Percentiles rank a stretch among this genome's conserved stretches.
phyloP scores from a whole-genome alignment of 2,888 invertebrate genomes.

The Scaptomyza tumidula region DNA sequence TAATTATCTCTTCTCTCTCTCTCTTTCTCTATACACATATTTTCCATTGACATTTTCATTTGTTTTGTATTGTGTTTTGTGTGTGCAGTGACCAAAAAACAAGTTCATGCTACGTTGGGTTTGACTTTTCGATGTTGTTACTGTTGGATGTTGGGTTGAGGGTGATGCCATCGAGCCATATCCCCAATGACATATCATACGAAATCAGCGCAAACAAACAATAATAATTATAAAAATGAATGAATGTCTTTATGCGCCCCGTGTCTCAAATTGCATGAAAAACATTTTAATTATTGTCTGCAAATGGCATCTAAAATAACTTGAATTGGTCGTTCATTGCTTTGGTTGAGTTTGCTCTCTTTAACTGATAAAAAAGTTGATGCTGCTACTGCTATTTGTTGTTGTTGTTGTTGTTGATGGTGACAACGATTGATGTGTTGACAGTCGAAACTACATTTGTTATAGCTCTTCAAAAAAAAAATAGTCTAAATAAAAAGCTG shows the following conservation, averaged over 20 bases:
- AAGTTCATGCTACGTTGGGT: conserved; percentile 66
- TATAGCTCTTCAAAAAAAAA: conserved; percentile 40
- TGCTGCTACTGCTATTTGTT: not conserved
- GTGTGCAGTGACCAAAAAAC: conserved; percentile 65
- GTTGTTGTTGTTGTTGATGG: not conserved
- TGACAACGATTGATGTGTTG: conserved; percentile 60
- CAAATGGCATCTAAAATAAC: conserved; percentile 45
- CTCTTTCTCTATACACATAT: not conserved
- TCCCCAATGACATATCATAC: conserved; percentile 48
- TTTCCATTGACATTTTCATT: conserved; percentile 7
- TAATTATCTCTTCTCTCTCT: conserved; percentile 1
- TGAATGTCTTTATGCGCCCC: conserved; percentile 10
- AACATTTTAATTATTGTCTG: conserved; percentile 71
- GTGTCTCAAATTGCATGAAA: conserved; percentile 45
- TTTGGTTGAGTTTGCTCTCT: not conserved
- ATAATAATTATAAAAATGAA: conserved; percentile 58
- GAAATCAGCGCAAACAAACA: conserved; percentile 52
- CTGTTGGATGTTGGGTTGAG: conserved; percentile 5
- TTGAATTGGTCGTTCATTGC: conserved; percentile 35
- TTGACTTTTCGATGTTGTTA: not conserved
- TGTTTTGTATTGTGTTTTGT: not conserved
- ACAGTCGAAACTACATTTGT: conserved; percentile 69
- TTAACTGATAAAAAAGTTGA: conserved; percentile 38
- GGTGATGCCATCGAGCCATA: conserved; percentile 34
- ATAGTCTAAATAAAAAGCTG: conserved; percentile 48